These are phyloP conservation scores for Agonopterix subpropinquella DNA, from an alignment of 2,888 invertebrate species.

Conservation along the genomic window DNA sequence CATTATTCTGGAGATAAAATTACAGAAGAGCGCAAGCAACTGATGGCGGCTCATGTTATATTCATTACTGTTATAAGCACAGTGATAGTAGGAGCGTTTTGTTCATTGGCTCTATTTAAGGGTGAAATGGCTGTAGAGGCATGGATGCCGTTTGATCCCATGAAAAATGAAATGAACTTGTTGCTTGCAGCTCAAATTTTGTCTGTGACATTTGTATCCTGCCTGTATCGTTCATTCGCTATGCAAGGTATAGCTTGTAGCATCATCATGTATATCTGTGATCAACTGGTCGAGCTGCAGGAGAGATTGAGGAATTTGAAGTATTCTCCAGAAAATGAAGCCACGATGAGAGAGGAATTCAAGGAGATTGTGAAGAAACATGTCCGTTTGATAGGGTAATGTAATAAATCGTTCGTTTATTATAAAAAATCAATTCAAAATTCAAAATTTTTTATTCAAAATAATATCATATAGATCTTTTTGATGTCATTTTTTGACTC, in stretches of 20 bases:
- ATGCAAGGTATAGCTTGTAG: conserved; percentile 57
- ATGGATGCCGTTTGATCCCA: conserved; percentile 56
- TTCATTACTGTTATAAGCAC: conserved; percentile 26
- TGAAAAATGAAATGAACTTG: conserved; percentile 32
- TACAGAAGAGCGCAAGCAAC: conserved; percentile 25
- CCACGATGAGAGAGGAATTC: conserved; percentile 27
- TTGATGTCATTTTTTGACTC: too few relatives aligned
- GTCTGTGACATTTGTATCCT: conserved; percentile 30
- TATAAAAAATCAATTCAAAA: too few relatives aligned
- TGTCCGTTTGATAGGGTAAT: conserved; percentile 49
- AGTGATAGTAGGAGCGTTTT: conserved; percentile 27
- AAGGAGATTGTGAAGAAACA: conserved; percentile 47
- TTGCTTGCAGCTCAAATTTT: conserved; percentile 34
- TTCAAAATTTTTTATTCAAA: too few relatives aligned
- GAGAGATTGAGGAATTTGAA: conserved; percentile 28
- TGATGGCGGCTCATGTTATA: conserved; percentile 37
- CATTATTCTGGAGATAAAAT: conserved; percentile 42
- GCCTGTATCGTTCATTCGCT: conserved; percentile 38
- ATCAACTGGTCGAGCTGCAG: conserved; percentile 49
- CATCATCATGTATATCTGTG: conserved; percentile 52
- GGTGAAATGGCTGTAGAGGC: conserved; percentile 45
- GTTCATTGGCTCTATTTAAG: conserved; percentile 29
- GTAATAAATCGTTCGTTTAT: neutral
- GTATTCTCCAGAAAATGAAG: conserved; percentile 27
- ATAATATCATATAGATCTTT: too few relatives aligned